phyloP scores from a whole-genome alignment of 1,140 invertebrate species.

The Scaptomyza hsui region DNA sequence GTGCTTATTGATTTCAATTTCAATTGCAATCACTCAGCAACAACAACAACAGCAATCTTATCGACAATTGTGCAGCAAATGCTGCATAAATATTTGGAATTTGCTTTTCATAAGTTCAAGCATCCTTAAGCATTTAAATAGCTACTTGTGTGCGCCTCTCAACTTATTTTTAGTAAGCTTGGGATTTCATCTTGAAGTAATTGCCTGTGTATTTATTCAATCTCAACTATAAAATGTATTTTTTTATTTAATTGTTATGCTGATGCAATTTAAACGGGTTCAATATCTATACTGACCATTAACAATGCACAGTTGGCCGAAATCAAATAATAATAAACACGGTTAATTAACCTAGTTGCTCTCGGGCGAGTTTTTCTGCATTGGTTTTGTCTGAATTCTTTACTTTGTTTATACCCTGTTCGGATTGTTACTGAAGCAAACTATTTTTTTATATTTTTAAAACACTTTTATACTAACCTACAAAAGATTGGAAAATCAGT shows the following conservation, averaged over 20 bases:
- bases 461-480: too few species aligned
- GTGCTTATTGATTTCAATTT: constrained; percentile 27
- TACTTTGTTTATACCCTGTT: too few species aligned
- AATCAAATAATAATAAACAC: neutral
- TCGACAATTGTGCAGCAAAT: constrained; percentile 2
- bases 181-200: neutral
- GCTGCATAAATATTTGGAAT: constrained; percentile 2
- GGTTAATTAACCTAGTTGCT: neutral
- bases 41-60: neutral
- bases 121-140: neutral
- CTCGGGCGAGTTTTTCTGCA: neutral
- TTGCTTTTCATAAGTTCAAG: neutral
- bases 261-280: neutral
- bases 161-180: too few species aligned
- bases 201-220: neutral
- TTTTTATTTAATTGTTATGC: neutral
- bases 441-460: too few species aligned
- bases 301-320: neutral
- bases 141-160: neutral
- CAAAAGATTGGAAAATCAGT: too few species aligned
- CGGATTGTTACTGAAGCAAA: too few species aligned
- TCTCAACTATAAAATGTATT: neutral
- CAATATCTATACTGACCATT: neutral
- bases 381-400: neutral
- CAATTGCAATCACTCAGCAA: neutral